Evolutionary conservation across 2,113 vertebrate genomes (phyloP), one percentile per base, ranked within the genome.

Genomic region (Oncorhynchus masou): DNA sequence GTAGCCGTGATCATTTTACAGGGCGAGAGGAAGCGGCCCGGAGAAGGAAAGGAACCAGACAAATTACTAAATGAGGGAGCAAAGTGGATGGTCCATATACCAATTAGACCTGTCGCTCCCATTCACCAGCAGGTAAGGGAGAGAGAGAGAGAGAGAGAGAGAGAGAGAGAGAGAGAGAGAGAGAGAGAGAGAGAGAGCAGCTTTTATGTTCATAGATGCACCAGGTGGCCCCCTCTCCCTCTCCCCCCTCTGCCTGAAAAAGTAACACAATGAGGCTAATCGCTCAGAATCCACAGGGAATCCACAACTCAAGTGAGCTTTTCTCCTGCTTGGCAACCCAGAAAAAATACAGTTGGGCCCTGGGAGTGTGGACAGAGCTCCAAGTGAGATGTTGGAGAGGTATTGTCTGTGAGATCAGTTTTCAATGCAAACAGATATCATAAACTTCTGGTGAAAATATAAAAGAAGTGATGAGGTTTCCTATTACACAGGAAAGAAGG

Each of bases 1-100:
- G 90, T 83, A 86, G 87, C 89, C 89, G 88, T 94, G 93, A 94
- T 94, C 92, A 88, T 93, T 94, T 95, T 93, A 94, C 94, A 92
- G 89, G 93, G 89, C 84, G 88, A 90, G 66, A 12, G 66, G 66
- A 68, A 68, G 66, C 15, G 76, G 71, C 71, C 6, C 90, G 88
- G 81, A 85, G 89, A 84, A 93, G 94, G 93, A 94, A 94, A 93
- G 92, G 91, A 93, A 92, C 93, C 90, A 93, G 93, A 93, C 94
- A 94, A 94, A 95, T 92, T 86, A 92, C 91, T 93, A 88, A 94
- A 94, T 83, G 90, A 92, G 91, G 88, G 90, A 89, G 88, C 92
- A 91, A 91, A 94, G 94, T 57, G 89, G 90, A 89, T 72, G 79
- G 80, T 68, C 66, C 12, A 59, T 75, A 74, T 74, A 59, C 25